A percentile compares a stretch with the other conserved stretches of the same genome.
Evolutionary conservation across 1,140 invertebrate genomes (phyloP).

Genomic region (Bicyclus anynana): DNA sequence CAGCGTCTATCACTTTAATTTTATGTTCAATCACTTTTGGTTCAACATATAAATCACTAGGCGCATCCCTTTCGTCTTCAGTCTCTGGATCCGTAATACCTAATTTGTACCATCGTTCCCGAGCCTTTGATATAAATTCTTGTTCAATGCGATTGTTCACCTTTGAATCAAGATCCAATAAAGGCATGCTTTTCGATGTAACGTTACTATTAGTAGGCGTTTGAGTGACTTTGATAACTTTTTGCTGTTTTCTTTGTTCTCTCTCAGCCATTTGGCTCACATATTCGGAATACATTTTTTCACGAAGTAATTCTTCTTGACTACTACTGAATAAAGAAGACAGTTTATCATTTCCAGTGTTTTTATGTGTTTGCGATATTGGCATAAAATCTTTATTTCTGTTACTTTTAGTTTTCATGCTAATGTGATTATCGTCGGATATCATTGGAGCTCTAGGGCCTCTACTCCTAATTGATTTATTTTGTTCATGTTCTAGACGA

Average conservation of each 20-base stretch:
- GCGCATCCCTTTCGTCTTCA: constrained; percentile 64
- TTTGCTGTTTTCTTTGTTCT: constrained; percentile 86
- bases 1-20: constrained; percentile 80
- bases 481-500: constrained; percentile 78
- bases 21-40: constrained; percentile 76
- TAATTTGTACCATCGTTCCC: constrained; percentile 78
- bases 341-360: constrained; percentile 25
- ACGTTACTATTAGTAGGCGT: constrained; percentile 24
- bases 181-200: constrained; percentile 60
- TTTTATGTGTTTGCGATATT: background rate
- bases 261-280: constrained; percentile 86
- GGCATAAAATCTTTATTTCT: constrained; percentile 2
- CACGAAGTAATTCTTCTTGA: constrained; percentile 82
- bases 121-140: constrained; percentile 85
- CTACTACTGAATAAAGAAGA: constrained; percentile 63
- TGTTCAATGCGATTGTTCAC: constrained; percentile 80
- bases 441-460: constrained; percentile 68
- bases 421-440: constrained; percentile 31
- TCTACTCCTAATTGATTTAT: constrained; percentile 48
- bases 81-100: constrained; percentile 79
- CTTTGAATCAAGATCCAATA: constrained; percentile 61
- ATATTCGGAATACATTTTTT: constrained; percentile 90
- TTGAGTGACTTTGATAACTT: constrained; percentile 85
- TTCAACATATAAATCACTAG: constrained; percentile 56
- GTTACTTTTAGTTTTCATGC: constrained; percentile 5